Conservation (phyloP, 2,797 vertebrate species). For the Betta splendens region DNA sequence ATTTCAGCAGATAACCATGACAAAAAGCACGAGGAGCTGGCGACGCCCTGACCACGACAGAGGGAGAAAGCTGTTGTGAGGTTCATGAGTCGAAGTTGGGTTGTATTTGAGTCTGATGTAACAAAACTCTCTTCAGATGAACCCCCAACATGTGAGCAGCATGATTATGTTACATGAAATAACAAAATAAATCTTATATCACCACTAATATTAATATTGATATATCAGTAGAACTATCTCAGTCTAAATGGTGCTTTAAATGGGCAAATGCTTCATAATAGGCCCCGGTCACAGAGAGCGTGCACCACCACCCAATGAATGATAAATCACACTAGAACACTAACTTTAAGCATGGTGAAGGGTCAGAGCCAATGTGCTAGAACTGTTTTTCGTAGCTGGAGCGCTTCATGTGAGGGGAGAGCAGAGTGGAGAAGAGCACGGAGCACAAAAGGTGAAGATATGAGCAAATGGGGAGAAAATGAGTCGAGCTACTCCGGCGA, state of each 20-base stretch:
- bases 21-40: background rate
- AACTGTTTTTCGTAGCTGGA: conserved; percentile 3
- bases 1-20: background rate
- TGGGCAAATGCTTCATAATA: background rate
- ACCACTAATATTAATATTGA: too few species aligned
- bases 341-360: background rate
- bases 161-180: too few species aligned
- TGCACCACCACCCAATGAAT: background rate
- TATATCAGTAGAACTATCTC: background rate
- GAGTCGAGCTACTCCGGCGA: background rate
- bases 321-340: background rate
- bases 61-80: too few species aligned
- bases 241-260: background rate
- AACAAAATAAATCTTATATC: too few species aligned
- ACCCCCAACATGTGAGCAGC: too few species aligned
- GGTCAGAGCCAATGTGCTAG: conserved; percentile 2
- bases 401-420: background rate
- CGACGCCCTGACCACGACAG: too few species aligned
- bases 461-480: background rate
- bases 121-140: too few species aligned
- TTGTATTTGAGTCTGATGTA: too few species aligned
- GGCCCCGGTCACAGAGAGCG: too few species aligned
- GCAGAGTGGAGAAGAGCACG: background rate
- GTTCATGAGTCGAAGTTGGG: too few species aligned
- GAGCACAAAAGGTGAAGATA: background rate